Base-by-base conservation (phyloP, 2,888 invertebrate genomes). In the Perizoma affinitatum region DNA sequence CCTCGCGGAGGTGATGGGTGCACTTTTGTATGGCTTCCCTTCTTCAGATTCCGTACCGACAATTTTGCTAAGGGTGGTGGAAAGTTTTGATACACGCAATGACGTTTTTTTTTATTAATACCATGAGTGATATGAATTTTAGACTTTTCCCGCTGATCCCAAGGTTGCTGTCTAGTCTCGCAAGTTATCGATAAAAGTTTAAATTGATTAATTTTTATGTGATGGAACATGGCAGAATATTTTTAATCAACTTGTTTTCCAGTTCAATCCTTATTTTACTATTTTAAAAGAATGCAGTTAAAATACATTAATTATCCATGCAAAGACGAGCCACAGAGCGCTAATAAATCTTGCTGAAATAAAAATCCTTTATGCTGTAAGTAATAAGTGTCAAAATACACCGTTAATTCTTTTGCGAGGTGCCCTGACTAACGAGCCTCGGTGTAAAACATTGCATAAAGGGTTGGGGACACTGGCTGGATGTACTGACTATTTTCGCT, bases 361-460 rank as follows among this genome's bases (percentile, higher is more conserved):
- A 71, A 73, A 73, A 68, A 66, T 66, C 69, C 68, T 69, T 72
- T 76, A 70, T 73, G 69, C 70, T 70, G 78, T 78, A 75, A 78
- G 86, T 82, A 88, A 87, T 89, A 88, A 88, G 88, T 85, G 87
- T 89, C 88, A 87, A 86, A 88, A 87, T 86, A 82, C 87, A 82
- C 76, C 79, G 86, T 82, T 86, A 87, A 88, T 88, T 87, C 84
- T 87, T 86, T 81, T 74, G 79, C 78, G 84, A 88, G 86, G 87
- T 88, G 82, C 74, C 74, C 74, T 83, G 82, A 83, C 87, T 89
- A 89, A 90, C 86, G 87, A 88, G 85, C 71, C 76, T 76, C 70
- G 67, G 73, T 74, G 81, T 82, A 73, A 85, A 86, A 82, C 79
- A 84, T 83, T 72, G 78, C 76, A 58, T 67, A 61, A 22, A 64